Evolutionary conservation across 1,140 invertebrate genomes (phyloP).

Genomic region (Adoxophyes honmai): DNA sequence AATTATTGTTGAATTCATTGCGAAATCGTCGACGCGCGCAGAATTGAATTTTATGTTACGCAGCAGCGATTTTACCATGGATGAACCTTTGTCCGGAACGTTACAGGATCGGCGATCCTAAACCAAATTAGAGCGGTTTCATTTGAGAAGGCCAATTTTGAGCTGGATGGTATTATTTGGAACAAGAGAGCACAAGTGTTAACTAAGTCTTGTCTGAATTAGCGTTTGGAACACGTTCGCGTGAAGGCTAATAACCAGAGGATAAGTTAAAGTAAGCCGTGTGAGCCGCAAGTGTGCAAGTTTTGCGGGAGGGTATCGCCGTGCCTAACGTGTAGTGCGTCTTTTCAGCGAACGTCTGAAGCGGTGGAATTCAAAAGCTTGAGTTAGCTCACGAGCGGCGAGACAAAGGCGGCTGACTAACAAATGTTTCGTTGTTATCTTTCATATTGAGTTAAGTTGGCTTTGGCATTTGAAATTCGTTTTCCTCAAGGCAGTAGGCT

Average conservation of each 20-base stretch:
- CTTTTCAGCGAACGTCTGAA: constrained; percentile 22
- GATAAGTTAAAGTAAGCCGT: constrained; percentile 24
- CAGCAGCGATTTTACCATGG: neutral
- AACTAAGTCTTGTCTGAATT: constrained; percentile 19
- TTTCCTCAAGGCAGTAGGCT: constrained; percentile 5
- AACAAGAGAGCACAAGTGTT: neutral
- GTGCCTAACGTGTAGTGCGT: constrained; percentile 23
- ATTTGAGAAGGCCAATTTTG: too few relatives aligned
- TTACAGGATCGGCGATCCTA: neutral
- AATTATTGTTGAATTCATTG: constrained; percentile 49
- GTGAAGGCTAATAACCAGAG: constrained; percentile 19
- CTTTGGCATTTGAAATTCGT: constrained; percentile 12
- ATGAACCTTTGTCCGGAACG: neutral
- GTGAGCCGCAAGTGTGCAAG: constrained; percentile 29
- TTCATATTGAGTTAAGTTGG: constrained; percentile 12
- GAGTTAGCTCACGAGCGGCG: constrained; percentile 17
- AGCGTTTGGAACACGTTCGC: constrained; percentile 18
- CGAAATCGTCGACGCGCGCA: constrained; percentile 32
- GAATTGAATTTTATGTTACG: constrained; percentile 38
- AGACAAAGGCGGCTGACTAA: constrained; percentile 23
- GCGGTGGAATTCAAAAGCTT: constrained; percentile 21
- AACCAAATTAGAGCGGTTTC: too few relatives aligned
- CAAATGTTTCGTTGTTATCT: constrained; percentile 12
- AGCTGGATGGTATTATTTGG: neutral
- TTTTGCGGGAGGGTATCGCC: constrained; percentile 24